These are phyloP conservation scores for Eriocheir sinensis DNA, from an alignment of 1,140 invertebrate genomes.

Conservation along the genomic window DNA sequence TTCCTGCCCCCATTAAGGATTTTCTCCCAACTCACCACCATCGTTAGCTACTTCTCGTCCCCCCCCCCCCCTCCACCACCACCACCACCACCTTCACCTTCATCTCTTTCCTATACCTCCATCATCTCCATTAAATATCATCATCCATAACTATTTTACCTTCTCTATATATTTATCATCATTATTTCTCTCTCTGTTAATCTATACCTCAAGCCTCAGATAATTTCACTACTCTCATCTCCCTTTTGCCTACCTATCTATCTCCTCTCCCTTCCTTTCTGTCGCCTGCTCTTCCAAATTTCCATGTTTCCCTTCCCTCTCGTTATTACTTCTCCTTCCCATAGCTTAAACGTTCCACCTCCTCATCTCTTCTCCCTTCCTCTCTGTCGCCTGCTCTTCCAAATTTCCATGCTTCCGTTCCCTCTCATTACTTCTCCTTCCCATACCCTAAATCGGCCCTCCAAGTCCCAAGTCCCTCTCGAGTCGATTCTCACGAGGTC, in stretches of 20 bases:
- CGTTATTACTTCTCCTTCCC: background rate
- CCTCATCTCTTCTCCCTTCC: no score
- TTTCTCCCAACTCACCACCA: background rate
- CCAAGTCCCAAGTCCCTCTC: background rate
- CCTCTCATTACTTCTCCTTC: background rate
- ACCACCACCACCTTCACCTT: background rate
- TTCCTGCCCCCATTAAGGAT: background rate
- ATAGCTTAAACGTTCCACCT: background rate
- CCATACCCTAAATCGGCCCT: background rate
- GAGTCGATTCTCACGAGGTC: slow-evolving; percentile 36
- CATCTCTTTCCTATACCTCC: background rate
- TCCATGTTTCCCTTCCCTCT: no score
- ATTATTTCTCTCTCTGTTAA: no score
- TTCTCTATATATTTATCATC: no score
- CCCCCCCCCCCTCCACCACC: background rate
- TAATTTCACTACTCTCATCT: no score
- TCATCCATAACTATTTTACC: background rate
- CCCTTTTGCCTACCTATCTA: background rate
- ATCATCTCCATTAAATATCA: background rate
- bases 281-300: no score
- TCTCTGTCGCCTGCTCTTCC: no score
- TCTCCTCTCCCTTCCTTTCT: no score
- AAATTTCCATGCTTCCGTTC: no score
- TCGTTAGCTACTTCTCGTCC: background rate
- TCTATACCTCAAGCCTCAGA: no score